A percentile compares a stretch with the other conserved stretches of the same genome.
phyloP scores from a whole-genome alignment of 2,113 vertebrate genomes.

The Tapirus terrestris region DNA sequence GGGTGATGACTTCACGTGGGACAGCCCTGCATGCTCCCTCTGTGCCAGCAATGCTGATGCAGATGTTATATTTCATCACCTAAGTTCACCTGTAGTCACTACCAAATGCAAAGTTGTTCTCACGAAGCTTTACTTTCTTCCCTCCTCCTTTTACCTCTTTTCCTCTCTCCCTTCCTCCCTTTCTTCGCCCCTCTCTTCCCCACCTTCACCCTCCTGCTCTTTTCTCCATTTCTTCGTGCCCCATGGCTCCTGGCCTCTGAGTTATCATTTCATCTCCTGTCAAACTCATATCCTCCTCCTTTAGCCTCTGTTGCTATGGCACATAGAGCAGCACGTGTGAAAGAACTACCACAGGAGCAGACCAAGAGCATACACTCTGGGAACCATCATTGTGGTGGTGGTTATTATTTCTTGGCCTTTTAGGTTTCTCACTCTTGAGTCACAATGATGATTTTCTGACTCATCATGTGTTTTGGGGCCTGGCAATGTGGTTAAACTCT shows the following conservation, averaged over 20 bases:
- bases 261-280: no score
- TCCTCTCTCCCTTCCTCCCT: background rate
- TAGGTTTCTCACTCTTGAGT: background rate
- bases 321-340: background rate
- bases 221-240: background rate
- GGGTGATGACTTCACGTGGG: background rate
- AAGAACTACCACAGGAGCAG: background rate
- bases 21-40: background rate
- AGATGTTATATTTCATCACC: background rate
- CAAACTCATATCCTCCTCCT: background rate
- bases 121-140: background rate
- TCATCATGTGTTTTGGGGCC: no score
- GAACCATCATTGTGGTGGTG: no score
- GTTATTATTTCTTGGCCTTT: accelerated
- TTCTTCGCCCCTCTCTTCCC: no score
- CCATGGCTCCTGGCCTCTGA: background rate
- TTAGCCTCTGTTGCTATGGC: background rate
- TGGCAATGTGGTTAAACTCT: background rate
- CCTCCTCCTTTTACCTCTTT: no score
- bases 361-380: no score
- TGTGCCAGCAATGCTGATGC: background rate
- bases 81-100: background rate
- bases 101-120: no score
- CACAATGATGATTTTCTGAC: background rate
- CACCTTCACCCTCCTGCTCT: no score